phyloP scores from a whole-genome alignment of 1,140 invertebrate genomes.

The fruit fly (Drosophila melanogaster) region Release_6_plus_ISO1_MT NT_037436.4:19310501-19311000 shows the following conservation, averaged over 20 bases:
- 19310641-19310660: slow-evolving; percentile 47
- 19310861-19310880: slow-evolving; percentile 36
- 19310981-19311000: slow-evolving; percentile 65
- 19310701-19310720: slow-evolving; percentile 42
- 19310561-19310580: slow-evolving; percentile 19
- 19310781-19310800: slow-evolving; percentile 54
- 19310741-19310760: slow-evolving; percentile 12
- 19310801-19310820: slow-evolving; percentile 25
- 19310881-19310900: slow-evolving; percentile 27
- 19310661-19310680: slow-evolving; percentile 28
- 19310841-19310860: slow-evolving; percentile 26
- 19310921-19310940: slow-evolving; percentile 41
- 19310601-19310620: neutral
- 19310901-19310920: slow-evolving; percentile 51
- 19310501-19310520: slow-evolving; percentile 52
- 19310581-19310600: slow-evolving; percentile 10
- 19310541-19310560: slow-evolving; percentile 11
- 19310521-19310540: slow-evolving; percentile 10
- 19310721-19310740: slow-evolving; percentile 14
- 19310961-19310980: slow-evolving; percentile 23
- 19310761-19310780: slow-evolving; percentile 40
- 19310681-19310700: slow-evolving; percentile 36
- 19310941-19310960: slow-evolving; percentile 34
- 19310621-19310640: slow-evolving; percentile 54
- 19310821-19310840: slow-evolving; percentile 25